phyloP scores from a whole-genome alignment of 37 sponge, comb jelly and placozoan species.

The Agelas oroides region DNA sequence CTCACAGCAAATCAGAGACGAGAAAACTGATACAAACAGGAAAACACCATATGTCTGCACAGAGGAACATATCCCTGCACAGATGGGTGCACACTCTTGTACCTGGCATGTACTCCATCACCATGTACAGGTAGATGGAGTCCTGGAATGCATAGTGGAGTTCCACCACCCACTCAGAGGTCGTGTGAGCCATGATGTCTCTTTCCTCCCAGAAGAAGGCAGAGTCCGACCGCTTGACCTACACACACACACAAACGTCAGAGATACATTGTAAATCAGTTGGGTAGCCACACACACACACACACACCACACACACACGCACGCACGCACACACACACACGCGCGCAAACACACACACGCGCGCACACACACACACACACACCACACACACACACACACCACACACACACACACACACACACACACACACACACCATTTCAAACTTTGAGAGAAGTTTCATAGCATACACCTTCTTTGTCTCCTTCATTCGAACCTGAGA shows the following conservation, averaged over 20 bases:
- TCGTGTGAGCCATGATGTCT: conserved; percentile 97
- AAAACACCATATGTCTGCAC: too few relatives aligned
- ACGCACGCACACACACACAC: conserved; percentile 59
- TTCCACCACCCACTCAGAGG: conserved; percentile 92
- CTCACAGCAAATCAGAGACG: too few relatives aligned
- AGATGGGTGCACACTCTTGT: background rate
- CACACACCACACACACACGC: conserved; percentile 36
- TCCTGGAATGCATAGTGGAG: conserved; percentile 98
- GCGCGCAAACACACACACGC: conserved; percentile 24
- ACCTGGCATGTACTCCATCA: conserved; percentile 99
- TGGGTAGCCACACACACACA: background rate
- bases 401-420: conserved; percentile 39
- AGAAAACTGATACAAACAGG: too few relatives aligned
- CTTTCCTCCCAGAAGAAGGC: conserved; percentile 99
- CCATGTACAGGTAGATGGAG: conserved; percentile 90
- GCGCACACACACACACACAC: background rate
- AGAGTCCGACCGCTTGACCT: conserved; percentile 96
- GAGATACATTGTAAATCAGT: background rate
- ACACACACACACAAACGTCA: background rate
- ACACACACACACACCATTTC: conserved; percentile 87
- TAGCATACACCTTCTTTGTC: conserved; percentile 88
- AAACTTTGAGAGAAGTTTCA: conserved; percentile 96
- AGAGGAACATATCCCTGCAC: too few relatives aligned
- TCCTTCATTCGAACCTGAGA: conserved; percentile 91
- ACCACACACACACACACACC: background rate